Conservation (phyloP, 1,140 invertebrate species). For the Ridgeia piscesae region DNA sequence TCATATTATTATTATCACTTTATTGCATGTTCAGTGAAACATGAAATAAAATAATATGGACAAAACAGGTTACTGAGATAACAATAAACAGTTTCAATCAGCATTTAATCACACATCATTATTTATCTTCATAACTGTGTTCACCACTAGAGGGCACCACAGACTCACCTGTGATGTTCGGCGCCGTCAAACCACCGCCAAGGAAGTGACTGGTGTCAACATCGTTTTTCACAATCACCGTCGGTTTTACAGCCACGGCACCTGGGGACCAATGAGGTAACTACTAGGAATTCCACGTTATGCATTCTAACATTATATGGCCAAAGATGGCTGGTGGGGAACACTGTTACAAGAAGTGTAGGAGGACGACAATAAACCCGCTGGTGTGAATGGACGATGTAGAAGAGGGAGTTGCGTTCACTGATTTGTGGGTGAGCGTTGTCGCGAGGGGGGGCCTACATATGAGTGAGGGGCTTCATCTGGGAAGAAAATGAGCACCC, state of each 20-base stretch:
- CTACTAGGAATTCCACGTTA: background rate
- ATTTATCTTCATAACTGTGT: background rate
- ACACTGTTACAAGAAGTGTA: too few relatives aligned
- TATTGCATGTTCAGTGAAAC: background rate
- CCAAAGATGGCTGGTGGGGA: too few relatives aligned
- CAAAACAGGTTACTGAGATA: background rate
- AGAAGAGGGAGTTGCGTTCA: too few relatives aligned
- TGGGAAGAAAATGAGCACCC: too few relatives aligned
- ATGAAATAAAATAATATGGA: background rate
- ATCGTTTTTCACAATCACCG: background rate
- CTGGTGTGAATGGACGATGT: too few relatives aligned
- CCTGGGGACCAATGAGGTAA: background rate
- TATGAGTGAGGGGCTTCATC: too few relatives aligned
- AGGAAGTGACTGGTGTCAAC: background rate
- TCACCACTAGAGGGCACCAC: slow-evolving; percentile 26
- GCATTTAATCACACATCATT: background rate
- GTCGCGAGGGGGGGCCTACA: too few relatives aligned
- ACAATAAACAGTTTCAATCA: background rate
- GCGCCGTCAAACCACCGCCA: background rate
- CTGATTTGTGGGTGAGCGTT: too few relatives aligned
- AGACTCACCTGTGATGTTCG: background rate
- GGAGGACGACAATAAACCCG: too few relatives aligned
- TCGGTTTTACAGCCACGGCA: background rate
- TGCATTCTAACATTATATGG: background rate
- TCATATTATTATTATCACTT: background rate